Percentiles rank a stretch among this genome's conserved stretches.
Conservation (phyloP, 2,888 invertebrate genomes). For the Himalopsyche tibetana region DNA sequence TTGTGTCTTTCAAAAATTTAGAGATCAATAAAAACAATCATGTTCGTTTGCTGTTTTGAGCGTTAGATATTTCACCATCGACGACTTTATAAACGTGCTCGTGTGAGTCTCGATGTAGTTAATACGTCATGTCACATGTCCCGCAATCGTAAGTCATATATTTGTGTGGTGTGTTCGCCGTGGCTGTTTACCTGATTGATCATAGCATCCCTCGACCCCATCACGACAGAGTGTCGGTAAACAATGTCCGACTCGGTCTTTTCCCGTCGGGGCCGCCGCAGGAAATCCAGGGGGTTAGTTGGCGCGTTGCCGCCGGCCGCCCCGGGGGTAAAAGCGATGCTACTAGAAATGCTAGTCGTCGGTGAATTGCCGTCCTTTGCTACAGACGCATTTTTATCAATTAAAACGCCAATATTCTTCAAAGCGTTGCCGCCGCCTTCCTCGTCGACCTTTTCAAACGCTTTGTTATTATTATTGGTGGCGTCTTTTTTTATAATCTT, state of each 20-base stretch:
- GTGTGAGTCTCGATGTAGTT: not conserved
- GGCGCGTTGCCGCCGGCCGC: constrained; percentile 48
- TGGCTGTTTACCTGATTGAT: constrained; percentile 51
- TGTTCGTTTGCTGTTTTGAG: no score
- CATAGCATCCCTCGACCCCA: constrained; percentile 38
- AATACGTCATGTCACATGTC: constrained; percentile 36
- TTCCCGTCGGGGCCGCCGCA: constrained; percentile 82
- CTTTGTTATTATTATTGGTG: constrained; percentile 58
- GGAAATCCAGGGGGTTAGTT: constrained; percentile 67
- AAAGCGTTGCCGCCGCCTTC: constrained; percentile 71
- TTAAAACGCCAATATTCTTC: constrained; percentile 73
- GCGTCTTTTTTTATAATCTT: constrained; percentile 69
- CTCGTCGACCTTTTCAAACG: constrained; percentile 67
- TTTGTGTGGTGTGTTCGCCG: constrained; percentile 46
- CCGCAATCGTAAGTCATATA: constrained; percentile 15
- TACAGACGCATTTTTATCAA: constrained; percentile 68
- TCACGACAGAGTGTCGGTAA: constrained; percentile 78
- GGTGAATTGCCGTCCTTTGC: constrained; percentile 73
- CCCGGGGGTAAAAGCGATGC: constrained; percentile 71
- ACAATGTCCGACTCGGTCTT: constrained; percentile 93
- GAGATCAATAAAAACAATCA: no score
- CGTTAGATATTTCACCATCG: not conserved
- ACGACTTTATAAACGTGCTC: not conserved
- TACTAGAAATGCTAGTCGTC: constrained; percentile 69
- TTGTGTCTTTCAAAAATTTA: no score